Percentiles rank a stretch among this genome's conserved stretches.
These are phyloP conservation scores for Spialia ferax DNA, from an alignment of 2,888 invertebrate species.

Conservation along the genomic window DNA sequence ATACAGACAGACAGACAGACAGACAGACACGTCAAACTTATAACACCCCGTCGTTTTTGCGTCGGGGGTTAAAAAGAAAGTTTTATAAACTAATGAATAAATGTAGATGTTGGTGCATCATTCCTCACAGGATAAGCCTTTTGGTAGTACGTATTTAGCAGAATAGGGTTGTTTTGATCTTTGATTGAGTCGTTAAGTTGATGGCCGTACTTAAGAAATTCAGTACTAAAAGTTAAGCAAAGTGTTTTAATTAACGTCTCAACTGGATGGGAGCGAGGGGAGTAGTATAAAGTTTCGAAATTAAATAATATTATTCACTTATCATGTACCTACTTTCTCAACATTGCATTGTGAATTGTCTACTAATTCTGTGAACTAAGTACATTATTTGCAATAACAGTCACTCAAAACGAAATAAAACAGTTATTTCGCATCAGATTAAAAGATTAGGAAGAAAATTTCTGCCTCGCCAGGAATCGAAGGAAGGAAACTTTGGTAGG, in stretches of 20 bases:
- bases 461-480: too few species aligned
- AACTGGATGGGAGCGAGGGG: constrained; percentile 73
- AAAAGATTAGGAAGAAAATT: too few species aligned
- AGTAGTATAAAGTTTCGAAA: constrained; percentile 76
- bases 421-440: too few species aligned
- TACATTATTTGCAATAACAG: too few species aligned
- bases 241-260: constrained; percentile 85
- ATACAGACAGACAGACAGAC: too few species aligned
- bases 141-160: constrained; percentile 68
- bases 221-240: constrained; percentile 81
- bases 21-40: too few species aligned
- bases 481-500: too few species aligned
- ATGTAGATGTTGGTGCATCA: background rate
- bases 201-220: constrained; percentile 83
- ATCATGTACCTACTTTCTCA: background rate
- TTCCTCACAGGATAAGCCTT: constrained; percentile 13
- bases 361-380: too few species aligned
- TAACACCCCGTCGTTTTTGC: too few species aligned
- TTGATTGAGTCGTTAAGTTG: constrained; percentile 82
- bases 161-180: constrained; percentile 80
- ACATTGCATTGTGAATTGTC: background rate
- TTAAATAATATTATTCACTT: constrained; percentile 29
- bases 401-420: too few species aligned
- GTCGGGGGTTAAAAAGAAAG: too few species aligned
- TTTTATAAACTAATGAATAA: too few species aligned